Base-by-base conservation (phyloP, 2,888 invertebrate genomes). In the Rhaphigaster nebulosa region DNA sequence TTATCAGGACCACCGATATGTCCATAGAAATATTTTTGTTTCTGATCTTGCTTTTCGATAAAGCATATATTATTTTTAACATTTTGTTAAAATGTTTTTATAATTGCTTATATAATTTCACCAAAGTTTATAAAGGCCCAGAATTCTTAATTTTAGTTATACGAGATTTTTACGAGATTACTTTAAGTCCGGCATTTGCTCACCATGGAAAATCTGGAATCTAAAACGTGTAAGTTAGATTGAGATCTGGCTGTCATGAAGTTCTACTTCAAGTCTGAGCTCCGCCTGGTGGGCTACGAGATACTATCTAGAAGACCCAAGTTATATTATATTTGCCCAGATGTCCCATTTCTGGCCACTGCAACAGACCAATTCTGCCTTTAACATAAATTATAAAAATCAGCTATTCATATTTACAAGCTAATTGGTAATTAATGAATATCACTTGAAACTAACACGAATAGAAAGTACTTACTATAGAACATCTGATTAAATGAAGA, bases 281-380 rank as follows among this genome's bases (percentile, higher is more conserved):
- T 29, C 15, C 65, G 65, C n/a, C n/a, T 20, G n/a, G 29, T 76
- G 34, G 8, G 10, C 10, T 34, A 23, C 1, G 38, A 76, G 70
- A 76, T 76, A 76, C 13, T 10, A 76, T 76, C 70, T 38, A 38
- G 34, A 34, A 76, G 38, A 38, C 38, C 70, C 1, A 76, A 76
- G 70, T 76, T 76, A 76, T 76, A 76, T 38, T 76, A 76, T 76
- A 76, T 76, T 76, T 76, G 23, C 70, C 10, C 20, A 34, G 38
- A 38, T 76, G 70, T 38, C 38, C 38, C 70, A 23, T 38, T 38
- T 34, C 34, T 20, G 1, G 23, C 20, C 70, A 34, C 20, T 29
- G 29, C 18, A 29, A 65, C 4, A 76, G 38, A 34, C 23, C 70
- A 76, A 65, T 29, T 6, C 70, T 23, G 20, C 6, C 70, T 76